Evolutionary conservation across 2,797 vertebrate genomes (phyloP), one percentile per base, ranked within the genome.

Genomic region (Tokudaia muenninki): DNA sequence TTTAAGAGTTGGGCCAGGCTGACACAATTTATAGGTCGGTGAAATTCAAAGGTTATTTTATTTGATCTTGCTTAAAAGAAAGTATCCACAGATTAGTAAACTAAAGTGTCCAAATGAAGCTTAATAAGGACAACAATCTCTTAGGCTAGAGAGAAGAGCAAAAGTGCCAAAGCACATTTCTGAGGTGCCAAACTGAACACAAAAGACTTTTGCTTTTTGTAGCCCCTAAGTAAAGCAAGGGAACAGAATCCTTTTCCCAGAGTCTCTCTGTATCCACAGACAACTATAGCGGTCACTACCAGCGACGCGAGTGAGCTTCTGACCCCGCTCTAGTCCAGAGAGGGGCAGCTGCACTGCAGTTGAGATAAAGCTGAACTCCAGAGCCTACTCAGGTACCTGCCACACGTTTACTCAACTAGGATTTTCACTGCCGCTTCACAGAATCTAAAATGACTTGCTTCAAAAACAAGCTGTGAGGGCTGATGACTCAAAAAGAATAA

Each of bases 401-500:
- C 84, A 92, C 4, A 10, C 67, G 52, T n/a, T 92, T 72, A 94
- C 37, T n/a, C 1, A 90, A 77, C 37, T 44, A 86, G 26, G 52
- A 92, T 77, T 88, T 82, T 86, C 61, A 96, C 55, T 70, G 41
- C 74, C 87, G 89, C 74, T 90, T 90, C 67, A 91, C 11, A 78
- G 55, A 92, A 92, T 96, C 95, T 59, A 91, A 89, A 97, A 79
- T 81, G 89, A 74, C 87, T 87, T 89, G 92, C 65, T 92, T 96
- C 55, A 94, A 94, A 86, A 96, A 90, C 67, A 77, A 87, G 94
- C 57, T 87, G 22, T 94, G 86, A 96, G 44, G 26, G 87, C 41
- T 93, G 81, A 86, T 96, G 88, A 93, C 92, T 97, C 95, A 97
- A 96, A 84, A 94, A 83, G 79, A 90, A 94, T 78, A 96, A 95